Evolutionary conservation across 2,113 vertebrate genomes (phyloP).

Genomic region (Pachypanchax playfairii): DNA sequence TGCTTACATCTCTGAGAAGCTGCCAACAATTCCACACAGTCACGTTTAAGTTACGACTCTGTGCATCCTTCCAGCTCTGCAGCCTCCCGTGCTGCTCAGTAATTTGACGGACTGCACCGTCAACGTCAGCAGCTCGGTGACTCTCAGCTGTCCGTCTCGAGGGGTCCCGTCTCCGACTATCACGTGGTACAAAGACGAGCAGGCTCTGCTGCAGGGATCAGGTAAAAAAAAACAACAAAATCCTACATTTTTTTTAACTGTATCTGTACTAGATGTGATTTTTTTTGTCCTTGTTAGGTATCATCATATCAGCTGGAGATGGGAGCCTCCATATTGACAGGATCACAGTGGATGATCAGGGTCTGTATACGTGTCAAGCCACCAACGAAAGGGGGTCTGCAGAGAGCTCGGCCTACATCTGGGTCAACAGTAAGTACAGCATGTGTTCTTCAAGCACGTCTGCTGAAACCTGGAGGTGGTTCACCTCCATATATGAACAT

Average conservation of each 20-base stretch:
- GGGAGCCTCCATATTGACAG: constrained; percentile 90
- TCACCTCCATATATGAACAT: constrained; percentile 41
- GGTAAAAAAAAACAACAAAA: constrained; percentile 77
- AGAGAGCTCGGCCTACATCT: constrained; percentile 87
- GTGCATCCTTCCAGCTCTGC: constrained; percentile 78
- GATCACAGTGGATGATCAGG: constrained; percentile 89
- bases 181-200: constrained; percentile 92
- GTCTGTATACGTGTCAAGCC: constrained; percentile 88
- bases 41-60: background rate
- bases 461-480: background rate
- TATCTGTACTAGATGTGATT: constrained; percentile 4
- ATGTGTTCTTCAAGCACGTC: constrained; percentile 9
- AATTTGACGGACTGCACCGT: constrained; percentile 86
- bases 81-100: constrained; percentile 84
- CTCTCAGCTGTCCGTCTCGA: constrained; percentile 80
- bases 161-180: constrained; percentile 87
- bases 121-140: constrained; percentile 87
- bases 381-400: constrained; percentile 88
- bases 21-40: background rate
- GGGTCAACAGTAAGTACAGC: constrained; percentile 83
- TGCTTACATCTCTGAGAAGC: background rate
- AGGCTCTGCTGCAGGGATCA: constrained; percentile 84
- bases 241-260: background rate
- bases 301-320: constrained; percentile 86
- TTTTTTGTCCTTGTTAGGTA: constrained; percentile 75